Conservation (phyloP, 2,797 vertebrate species). For the Tadarida brasiliensis region DNA sequence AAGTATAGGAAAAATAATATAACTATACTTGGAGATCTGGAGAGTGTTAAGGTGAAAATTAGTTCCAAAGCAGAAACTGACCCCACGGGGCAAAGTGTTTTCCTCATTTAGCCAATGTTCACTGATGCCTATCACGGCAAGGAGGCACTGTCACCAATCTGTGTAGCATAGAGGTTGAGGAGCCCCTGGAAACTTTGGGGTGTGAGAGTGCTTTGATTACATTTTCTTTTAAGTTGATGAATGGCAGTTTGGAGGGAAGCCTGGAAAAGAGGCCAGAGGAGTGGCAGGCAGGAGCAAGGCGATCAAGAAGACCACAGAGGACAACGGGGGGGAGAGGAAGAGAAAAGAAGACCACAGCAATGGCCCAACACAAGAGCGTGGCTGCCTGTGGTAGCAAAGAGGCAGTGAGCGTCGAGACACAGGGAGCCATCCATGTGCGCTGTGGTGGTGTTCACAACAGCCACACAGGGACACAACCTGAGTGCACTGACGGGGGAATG, state of each 20-base stretch:
- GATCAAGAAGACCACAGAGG: neutral
- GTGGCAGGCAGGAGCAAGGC: neutral
- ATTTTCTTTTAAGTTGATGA: slow-evolving; percentile 2
- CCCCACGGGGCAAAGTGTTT: neutral
- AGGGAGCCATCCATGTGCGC: neutral
- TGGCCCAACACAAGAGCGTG: neutral
- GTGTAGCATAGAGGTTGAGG: neutral
- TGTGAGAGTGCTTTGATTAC: neutral
- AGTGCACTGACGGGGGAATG: neutral
- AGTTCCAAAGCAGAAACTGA: slow-evolving; percentile 1
- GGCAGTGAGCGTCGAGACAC: neutral
- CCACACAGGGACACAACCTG: neutral
- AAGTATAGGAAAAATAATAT: neutral
- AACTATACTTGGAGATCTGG: neutral
- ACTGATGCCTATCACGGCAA: neutral
- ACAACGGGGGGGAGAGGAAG: neutral
- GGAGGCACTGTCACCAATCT: neutral
- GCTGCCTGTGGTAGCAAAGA: neutral
- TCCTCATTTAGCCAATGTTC: neutral
- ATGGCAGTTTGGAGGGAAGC: neutral
- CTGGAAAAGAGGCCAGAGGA: neutral
- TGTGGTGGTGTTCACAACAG: neutral
- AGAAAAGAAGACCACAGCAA: neutral
- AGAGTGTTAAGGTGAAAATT: slow-evolving; percentile 7
- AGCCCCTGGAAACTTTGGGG: neutral